Percentiles rank a stretch among this genome's conserved stretches.
These are phyloP conservation scores for Lepisosteus osseus DNA, from an alignment of 2,113 vertebrate species.

Conservation along the genomic window DNA sequence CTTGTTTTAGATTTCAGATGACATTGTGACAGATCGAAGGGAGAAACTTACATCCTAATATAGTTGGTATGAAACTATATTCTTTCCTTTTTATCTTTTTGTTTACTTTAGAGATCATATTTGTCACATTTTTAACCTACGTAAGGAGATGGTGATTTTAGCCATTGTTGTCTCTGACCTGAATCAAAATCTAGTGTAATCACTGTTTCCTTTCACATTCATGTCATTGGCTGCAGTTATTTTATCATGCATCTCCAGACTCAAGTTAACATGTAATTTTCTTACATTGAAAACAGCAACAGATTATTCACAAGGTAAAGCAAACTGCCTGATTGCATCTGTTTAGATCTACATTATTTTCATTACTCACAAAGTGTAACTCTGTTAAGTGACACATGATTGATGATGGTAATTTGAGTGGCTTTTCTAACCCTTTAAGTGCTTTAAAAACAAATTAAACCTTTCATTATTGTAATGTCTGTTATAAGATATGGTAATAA, in stretches of 20 bases:
- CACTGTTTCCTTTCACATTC: conserved; percentile 25
- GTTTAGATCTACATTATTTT: conserved; percentile 56
- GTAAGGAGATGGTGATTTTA: no score
- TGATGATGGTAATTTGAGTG: conserved; percentile 63
- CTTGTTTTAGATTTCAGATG: no score
- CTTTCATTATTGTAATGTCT: conserved; percentile 73
- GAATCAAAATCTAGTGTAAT: conserved; percentile 14
- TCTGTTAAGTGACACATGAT: conserved; percentile 68
- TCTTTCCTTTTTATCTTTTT: no score
- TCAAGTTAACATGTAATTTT: conserved; percentile 50
- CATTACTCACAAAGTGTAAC: conserved; percentile 57
- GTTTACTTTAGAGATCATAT: no score
- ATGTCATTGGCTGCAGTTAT: conserved; percentile 25
- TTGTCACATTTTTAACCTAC: no score
- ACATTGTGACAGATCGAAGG: no score
- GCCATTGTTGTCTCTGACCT: conserved; percentile 33
- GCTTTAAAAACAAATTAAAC: conserved; percentile 73
- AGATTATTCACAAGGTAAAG: conserved; percentile 37
- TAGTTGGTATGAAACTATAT: no score
- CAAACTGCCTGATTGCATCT: conserved; percentile 50
- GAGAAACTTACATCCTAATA: no score
- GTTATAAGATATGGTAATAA: conserved; percentile 73
- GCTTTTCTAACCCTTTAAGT: conserved; percentile 70
- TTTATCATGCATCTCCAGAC: conserved; percentile 38
- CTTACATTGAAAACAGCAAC: conserved; percentile 50